A percentile compares a stretch with the other conserved stretches of the same genome.
Evolutionary conservation across 2,113 vertebrate genomes (phyloP).

Genomic region (Damaliscus lunatus): DNA sequence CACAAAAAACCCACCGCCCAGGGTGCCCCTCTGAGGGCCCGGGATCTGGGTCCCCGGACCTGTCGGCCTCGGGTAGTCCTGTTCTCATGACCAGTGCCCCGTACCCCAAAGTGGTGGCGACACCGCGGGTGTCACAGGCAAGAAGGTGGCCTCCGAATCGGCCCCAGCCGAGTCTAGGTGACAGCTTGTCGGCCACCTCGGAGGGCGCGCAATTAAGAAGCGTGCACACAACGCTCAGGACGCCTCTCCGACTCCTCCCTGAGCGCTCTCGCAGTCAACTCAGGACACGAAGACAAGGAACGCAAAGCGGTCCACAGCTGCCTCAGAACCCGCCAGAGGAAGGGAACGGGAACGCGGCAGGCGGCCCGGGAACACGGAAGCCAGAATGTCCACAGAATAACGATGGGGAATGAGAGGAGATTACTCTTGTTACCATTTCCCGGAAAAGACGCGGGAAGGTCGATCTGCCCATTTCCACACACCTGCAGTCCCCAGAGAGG

Average conservation of each 20-base stretch:
- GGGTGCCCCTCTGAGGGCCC: background rate
- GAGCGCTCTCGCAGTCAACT: background rate
- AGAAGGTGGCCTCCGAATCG: too few relatives aligned
- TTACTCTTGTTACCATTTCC: background rate
- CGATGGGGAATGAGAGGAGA: too few relatives aligned
- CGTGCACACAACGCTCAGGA: accelerated
- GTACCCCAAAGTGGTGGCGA: accelerated
- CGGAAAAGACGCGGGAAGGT: accelerated
- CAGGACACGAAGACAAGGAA: background rate
- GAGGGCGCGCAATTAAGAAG: background rate
- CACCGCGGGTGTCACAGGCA: accelerated
- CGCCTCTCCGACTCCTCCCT: accelerated
- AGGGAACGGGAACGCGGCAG: accelerated
- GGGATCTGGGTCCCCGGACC: background rate
- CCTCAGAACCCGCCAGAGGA: background rate
- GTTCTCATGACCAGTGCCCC: background rate
- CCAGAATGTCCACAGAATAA: accelerated
- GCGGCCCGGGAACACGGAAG: accelerated
- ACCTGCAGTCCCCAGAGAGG: accelerated
- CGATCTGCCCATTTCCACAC: accelerated
- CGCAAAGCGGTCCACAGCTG: accelerated
- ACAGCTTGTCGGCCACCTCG: background rate
- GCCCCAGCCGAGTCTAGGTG: background rate
- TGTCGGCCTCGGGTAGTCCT: background rate
- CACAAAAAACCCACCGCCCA: background rate